A percentile compares a stretch with the other conserved stretches of the same genome.
These are phyloP conservation scores for Lymantria monacha DNA, from an alignment of 2,888 invertebrate genomes.

Conservation along the genomic window DNA sequence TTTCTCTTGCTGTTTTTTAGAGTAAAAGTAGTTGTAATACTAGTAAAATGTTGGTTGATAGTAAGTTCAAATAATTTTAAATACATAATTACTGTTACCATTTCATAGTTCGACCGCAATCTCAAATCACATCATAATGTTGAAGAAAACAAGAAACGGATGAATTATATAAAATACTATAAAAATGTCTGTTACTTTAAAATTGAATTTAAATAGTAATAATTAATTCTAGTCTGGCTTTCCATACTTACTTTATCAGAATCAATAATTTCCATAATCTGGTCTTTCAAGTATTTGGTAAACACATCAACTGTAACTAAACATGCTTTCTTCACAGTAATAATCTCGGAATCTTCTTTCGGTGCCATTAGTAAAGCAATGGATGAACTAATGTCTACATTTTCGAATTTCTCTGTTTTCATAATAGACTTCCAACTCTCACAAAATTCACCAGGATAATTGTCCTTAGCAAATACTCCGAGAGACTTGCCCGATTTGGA, in stretches of 20 bases:
- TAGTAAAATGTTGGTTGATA: no score
- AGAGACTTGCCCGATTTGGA: constrained; percentile 94
- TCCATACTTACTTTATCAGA: constrained; percentile 89
- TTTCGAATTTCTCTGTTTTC: constrained; percentile 90
- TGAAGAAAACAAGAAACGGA: no score
- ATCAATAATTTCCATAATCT: constrained; percentile 99
- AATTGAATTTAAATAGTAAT: no score
- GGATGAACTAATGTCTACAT: constrained; percentile 92
- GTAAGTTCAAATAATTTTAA: no score
- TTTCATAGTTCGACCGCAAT: no score
- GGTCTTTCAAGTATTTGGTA: constrained; percentile 97
- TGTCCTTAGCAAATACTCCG: constrained; percentile 96
- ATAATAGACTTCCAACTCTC: constrained; percentile 93
- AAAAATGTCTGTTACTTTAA: no score
- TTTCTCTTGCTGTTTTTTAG: neutral
- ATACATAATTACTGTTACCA: no score
- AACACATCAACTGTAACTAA: constrained; percentile 97
- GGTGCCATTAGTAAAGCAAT: constrained; percentile 94
- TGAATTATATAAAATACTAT: no score
- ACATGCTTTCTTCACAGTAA: constrained; percentile 95
- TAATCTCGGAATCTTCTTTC: constrained; percentile 96
- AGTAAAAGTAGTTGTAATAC: no score
- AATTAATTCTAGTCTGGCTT: no score
- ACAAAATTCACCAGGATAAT: constrained; percentile 96
- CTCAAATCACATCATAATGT: no score